These are phyloP conservation scores for Eonycteris spelaea DNA, from an alignment of 2,113 vertebrate genomes.

Conservation along the genomic window DNA sequence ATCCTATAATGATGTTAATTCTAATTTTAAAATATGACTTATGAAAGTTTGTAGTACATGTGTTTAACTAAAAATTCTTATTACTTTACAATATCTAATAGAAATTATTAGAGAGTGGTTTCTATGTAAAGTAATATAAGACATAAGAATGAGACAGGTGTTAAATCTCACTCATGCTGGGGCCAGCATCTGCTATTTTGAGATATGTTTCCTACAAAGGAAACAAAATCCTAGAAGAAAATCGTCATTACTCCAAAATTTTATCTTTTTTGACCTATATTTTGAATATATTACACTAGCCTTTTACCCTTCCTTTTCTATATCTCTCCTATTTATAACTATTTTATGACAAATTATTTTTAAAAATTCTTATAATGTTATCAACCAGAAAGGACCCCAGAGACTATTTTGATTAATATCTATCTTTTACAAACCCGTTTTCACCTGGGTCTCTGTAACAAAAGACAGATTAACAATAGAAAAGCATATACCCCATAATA, in stretches of 20 bases:
- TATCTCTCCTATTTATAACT: not conserved
- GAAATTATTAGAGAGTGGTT: not conserved
- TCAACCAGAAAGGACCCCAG: not conserved
- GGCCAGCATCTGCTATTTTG: not conserved
- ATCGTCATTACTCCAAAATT: not conserved
- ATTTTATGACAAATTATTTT: not conserved
- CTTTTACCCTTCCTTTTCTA: not conserved
- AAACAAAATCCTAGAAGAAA: not conserved
- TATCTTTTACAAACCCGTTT: not conserved
- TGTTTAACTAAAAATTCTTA: not conserved
- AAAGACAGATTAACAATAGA: not conserved
- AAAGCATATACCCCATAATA: not conserved
- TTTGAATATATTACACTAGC: not conserved
- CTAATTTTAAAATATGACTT: not conserved
- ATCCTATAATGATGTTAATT: not conserved
- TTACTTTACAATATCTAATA: not conserved
- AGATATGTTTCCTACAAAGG: not conserved
- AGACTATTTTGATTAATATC: not conserved
- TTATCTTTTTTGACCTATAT: not conserved
- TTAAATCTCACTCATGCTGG: not conserved
- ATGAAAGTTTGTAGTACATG: not conserved
- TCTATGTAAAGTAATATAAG: not conserved
- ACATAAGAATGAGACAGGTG: not conserved
- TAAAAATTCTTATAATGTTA: not conserved
- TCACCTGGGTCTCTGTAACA: not conserved